Base-by-base conservation (phyloP, 2,888 invertebrate genomes). In the Epirrhoe alternata region DNA sequence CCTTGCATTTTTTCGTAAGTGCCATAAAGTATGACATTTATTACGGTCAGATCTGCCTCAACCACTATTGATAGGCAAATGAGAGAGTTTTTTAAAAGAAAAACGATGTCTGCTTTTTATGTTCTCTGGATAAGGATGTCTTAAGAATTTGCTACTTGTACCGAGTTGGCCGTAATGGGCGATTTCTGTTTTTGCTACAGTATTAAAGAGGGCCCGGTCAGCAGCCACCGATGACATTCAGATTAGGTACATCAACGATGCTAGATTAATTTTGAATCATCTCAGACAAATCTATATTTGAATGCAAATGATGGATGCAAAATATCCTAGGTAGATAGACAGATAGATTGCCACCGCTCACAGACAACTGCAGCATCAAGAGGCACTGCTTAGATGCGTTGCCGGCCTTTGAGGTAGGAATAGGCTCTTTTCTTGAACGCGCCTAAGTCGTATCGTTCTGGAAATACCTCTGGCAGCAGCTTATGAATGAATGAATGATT, bases 51-150 rank as follows among this genome's bases (percentile, higher is more conserved):
- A 92, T 92, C 91, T 92, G 90, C 91, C 89, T 87, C 87, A 87
- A 91, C 88, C 93, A 93, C 93, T 92, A 93, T 93, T 92, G 93
- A 92, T 92, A 93, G 93, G 92, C 93, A 93, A 93, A 93, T 92
- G 93, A 92, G 92, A 91, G 92, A 92, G 89, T 89, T 91, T 93
- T 92, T 92, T 93, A 92, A 93, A 92, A 92, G 92, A 93, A 89
- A 92, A 93, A 92, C 93, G 92, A 90, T 92, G 93, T 92, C 93
- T 93, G 93, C 84, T 89, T 92, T 93, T 93, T 93, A 93, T 93
- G 90, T 89, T 89, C 89, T 87, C 86, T 85, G 88, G 86, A 87
- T 88, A 89, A 89, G 87, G 86, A 87, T 87, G 86, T 88, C 90
- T 87, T 87, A 85, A 86, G 86, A 84, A 84, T 83, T 84, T 83